Percentiles rank a stretch among this genome's conserved stretches.
Conservation (phyloP, 2,797 vertebrate genomes). For the Brachyrhaphis roseni region DNA sequence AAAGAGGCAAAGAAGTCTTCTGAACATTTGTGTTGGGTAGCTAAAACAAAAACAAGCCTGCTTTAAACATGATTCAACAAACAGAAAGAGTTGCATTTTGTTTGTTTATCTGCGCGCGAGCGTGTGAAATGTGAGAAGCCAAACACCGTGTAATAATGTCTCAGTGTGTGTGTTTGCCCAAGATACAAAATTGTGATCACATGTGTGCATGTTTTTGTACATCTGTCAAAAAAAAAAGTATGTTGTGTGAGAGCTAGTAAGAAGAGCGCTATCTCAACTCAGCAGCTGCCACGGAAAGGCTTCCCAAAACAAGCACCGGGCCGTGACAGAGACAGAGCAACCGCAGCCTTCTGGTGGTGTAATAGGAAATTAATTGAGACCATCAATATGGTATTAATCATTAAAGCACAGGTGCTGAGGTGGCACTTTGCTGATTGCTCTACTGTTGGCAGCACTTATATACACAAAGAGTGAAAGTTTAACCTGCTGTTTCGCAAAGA, state of each 20-base stretch:
- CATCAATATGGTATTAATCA: slow-evolving; percentile 90
- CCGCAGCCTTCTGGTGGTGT: slow-evolving; percentile 81
- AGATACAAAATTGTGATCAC: slow-evolving; percentile 61
- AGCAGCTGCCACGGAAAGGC: slow-evolving; percentile 81
- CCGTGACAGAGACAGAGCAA: slow-evolving; percentile 81
- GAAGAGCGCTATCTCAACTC: slow-evolving; percentile 76
- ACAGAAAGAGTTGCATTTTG: slow-evolving; percentile 57
- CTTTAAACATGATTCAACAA: slow-evolving; percentile 63
- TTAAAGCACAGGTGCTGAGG: slow-evolving; percentile 87
- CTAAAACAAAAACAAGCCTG: slow-evolving; percentile 46
- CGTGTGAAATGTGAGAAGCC: slow-evolving; percentile 55
- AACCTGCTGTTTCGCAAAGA: slow-evolving; percentile 74
- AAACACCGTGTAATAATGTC: slow-evolving; percentile 57
- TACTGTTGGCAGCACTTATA: slow-evolving; percentile 67
- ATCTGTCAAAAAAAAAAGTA: slow-evolving; percentile 55
- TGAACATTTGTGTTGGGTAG: slow-evolving; percentile 49
- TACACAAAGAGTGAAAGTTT: slow-evolving; percentile 72
- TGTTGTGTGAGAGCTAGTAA: slow-evolving; percentile 42
- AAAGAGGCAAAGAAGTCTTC: slow-evolving; percentile 29
- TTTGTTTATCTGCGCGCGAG: slow-evolving; percentile 64
- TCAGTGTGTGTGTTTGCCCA: slow-evolving; percentile 52
- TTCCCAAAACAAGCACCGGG: slow-evolving; percentile 76
- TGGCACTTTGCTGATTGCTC: slow-evolving; percentile 81
- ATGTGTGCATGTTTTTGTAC: slow-evolving; percentile 52
- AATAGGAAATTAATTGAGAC: slow-evolving; percentile 90